Evolutionary conservation across 2,888 invertebrate genomes (phyloP).

Genomic region (Drosophila fungiperda): DNA sequence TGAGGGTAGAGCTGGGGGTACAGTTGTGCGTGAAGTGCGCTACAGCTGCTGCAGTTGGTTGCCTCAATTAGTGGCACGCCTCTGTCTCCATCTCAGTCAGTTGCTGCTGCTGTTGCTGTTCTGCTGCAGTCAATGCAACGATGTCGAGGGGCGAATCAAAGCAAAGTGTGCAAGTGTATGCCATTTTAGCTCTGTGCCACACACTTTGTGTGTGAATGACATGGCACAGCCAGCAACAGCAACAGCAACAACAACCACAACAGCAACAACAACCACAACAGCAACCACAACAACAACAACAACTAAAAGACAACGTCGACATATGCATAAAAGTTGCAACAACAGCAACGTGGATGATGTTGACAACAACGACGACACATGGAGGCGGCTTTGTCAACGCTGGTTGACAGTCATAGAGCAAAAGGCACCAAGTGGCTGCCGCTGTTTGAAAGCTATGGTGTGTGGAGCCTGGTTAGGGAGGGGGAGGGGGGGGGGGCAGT

Average conservation of each 20-base stretch:
- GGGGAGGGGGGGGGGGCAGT: neutral
- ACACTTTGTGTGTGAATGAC: constrained; percentile 79
- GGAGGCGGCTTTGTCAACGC: constrained; percentile 76
- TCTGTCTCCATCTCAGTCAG: constrained; percentile 14
- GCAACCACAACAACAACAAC: constrained; percentile 24
- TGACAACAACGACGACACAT: constrained; percentile 64
- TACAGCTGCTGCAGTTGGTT: constrained; percentile 67
- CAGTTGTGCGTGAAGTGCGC: constrained; percentile 60
- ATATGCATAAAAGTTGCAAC: constrained; percentile 66
- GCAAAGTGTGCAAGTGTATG: constrained; percentile 74
- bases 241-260: constrained; percentile 25
- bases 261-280: constrained; percentile 31
- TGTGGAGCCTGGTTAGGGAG: neutral
- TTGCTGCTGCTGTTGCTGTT: neutral
- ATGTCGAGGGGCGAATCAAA: constrained; percentile 54
- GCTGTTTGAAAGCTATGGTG: constrained; percentile 1
- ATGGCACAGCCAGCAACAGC: constrained; percentile 63
- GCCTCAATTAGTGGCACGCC: constrained; percentile 79
- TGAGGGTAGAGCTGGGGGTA: constrained; percentile 15
- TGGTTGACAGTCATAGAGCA: constrained; percentile 48
- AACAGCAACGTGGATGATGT: constrained; percentile 28
- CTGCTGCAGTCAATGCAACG: constrained; percentile 12
- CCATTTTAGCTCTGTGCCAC: constrained; percentile 72
- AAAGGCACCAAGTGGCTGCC: constrained; percentile 38
- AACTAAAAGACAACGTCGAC: constrained; percentile 62